Evolutionary conservation across 2,113 vertebrate species (phyloP).

Genomic region (Nyctibius bracteatus): DNA sequence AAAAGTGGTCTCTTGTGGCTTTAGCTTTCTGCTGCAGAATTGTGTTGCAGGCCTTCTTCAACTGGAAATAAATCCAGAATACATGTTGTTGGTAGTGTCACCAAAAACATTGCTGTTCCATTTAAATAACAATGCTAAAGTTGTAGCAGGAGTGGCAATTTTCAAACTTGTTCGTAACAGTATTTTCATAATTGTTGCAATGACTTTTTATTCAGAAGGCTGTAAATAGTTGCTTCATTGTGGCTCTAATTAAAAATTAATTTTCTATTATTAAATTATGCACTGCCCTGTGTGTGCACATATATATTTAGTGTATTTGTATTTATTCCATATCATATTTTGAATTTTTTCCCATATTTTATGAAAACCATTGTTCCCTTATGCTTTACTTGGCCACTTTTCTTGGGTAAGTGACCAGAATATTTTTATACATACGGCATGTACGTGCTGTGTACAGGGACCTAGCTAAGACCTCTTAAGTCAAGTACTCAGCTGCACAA

Average conservation of each 20-base stretch:
- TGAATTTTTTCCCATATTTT: background rate
- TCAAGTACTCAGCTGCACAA: background rate
- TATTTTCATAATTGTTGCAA: background rate
- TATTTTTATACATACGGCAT: background rate
- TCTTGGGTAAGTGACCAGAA: background rate
- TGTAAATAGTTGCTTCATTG: background rate
- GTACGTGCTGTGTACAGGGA: background rate
- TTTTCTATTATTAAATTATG: background rate
- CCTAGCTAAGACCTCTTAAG: background rate
- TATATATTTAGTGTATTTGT: background rate
- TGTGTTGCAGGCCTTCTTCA: background rate
- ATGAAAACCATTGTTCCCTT: background rate
- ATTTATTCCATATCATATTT: background rate
- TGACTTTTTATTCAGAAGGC: background rate
- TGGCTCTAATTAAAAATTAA: background rate
- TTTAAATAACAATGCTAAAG: background rate
- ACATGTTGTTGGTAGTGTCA: background rate
- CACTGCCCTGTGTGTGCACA: background rate
- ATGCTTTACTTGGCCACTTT: background rate
- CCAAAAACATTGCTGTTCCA: background rate
- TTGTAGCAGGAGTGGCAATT: background rate
- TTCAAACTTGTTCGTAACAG: background rate
- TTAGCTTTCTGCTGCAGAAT: background rate
- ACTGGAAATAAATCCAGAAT: background rate
- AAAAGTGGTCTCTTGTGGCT: background rate